phyloP scores from a whole-genome alignment of 2,888 invertebrate genomes.

The Caenorhabditis auriculariae region DNA sequence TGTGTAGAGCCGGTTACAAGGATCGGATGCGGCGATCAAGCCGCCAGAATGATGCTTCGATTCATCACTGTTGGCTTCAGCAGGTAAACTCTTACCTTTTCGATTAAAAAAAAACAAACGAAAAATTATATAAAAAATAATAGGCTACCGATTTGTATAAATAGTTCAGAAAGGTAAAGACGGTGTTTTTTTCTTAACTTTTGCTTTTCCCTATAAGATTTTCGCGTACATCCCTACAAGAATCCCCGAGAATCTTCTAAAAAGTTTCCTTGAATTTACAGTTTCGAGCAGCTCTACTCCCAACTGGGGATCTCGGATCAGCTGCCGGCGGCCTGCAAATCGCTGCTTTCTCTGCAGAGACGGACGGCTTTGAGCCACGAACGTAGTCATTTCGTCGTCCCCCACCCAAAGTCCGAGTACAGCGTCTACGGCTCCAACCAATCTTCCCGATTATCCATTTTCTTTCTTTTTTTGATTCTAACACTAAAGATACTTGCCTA shows the following conservation, averaged over 20 bases:
- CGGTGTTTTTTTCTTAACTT: neutral
- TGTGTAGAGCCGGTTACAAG: slow-evolving; percentile 49
- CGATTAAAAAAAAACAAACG: neutral
- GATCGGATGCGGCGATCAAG: slow-evolving; percentile 42
- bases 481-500: slow-evolving; percentile 1
- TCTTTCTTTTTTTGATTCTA: neutral
- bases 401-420: slow-evolving; percentile 21
- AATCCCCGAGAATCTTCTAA: neutral
- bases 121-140: neutral
- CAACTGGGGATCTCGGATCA: slow-evolving; percentile 49
- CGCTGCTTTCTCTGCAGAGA: slow-evolving; percentile 32
- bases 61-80: slow-evolving; percentile 52
- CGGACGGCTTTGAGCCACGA: slow-evolving; percentile 18
- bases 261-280: slow-evolving; percentile 9
- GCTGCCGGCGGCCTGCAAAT: slow-evolving; percentile 41
- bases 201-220: neutral
- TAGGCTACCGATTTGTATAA: neutral
- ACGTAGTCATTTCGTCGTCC: slow-evolving; percentile 18
- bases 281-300: slow-evolving; percentile 49
- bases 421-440: slow-evolving; percentile 11
- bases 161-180: neutral
- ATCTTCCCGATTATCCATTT: neutral
- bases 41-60: slow-evolving; percentile 46
- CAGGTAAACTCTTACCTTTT: slow-evolving; percentile 16
- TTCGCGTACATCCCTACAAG: too few relatives aligned